A percentile compares a stretch with the other conserved stretches of the same genome.
Conservation (phyloP, 2,113 vertebrate genomes). For the Gadus macrocephalus region DNA sequence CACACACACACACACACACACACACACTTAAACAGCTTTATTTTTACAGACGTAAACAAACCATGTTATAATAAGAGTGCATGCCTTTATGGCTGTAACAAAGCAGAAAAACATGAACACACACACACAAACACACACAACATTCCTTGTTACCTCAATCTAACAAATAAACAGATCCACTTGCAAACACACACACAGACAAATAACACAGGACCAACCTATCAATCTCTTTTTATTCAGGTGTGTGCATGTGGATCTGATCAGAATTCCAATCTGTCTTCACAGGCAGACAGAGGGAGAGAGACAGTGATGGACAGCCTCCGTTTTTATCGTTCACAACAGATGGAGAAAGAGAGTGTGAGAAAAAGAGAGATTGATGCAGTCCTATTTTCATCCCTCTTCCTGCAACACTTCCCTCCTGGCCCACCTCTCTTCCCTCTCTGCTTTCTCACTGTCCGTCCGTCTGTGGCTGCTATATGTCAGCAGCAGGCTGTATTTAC, state of each 20-base stretch:
- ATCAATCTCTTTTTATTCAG: slow-evolving; percentile 19
- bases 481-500: not conserved
- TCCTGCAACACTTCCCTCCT: slow-evolving; percentile 4
- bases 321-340: not conserved
- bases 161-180: not conserved
- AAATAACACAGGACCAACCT: not conserved
- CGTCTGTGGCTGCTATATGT: not conserved
- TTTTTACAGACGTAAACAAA: fast-evolving
- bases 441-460: not conserved
- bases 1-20: not conserved
- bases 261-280: slow-evolving; percentile 41
- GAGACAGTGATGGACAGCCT: not conserved
- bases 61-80: not conserved
- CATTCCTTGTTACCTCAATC: not conserved
- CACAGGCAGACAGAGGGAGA: slow-evolving; percentile 1
- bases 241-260: slow-evolving; percentile 30
- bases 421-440: not conserved
- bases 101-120: not conserved
- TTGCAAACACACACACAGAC: not conserved
- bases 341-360: not conserved
- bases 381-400: not conserved
- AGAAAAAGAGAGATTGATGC: not conserved
- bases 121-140: not conserved
- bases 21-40: not conserved
- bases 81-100: not conserved